Evolutionary conservation across 2,888 invertebrate species (phyloP).

Genomic region (Sminthurides aquaticus): DNA sequence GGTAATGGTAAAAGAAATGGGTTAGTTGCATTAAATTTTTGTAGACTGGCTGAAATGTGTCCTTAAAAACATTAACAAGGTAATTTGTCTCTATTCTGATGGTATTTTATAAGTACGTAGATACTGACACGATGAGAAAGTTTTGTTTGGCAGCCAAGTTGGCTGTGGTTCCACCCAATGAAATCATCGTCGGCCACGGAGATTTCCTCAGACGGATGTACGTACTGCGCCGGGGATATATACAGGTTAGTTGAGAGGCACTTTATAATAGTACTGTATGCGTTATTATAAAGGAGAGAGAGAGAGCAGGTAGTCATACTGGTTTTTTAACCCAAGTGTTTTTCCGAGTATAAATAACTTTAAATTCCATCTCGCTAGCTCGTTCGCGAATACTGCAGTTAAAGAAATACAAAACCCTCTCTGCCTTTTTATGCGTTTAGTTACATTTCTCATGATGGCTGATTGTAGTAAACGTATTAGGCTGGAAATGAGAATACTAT

Average conservation of each 20-base stretch:
- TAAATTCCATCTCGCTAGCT: too few relatives aligned
- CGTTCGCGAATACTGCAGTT: too few relatives aligned
- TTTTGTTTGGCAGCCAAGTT: slow-evolving; percentile 25
- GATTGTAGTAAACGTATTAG: too few relatives aligned
- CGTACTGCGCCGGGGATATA: slow-evolving; percentile 27
- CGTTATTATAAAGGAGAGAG: too few relatives aligned
- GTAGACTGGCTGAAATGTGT: not conserved
- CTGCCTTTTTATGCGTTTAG: too few relatives aligned
- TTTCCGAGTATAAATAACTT: not conserved
- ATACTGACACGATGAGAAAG: slow-evolving; percentile 23
- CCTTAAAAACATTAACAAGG: slow-evolving; percentile 11
- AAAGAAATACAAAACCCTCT: too few relatives aligned
- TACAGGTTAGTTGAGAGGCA: slow-evolving; percentile 22
- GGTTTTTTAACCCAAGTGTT: too few relatives aligned
- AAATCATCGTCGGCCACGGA: slow-evolving; percentile 18
- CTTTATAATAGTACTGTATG: too few relatives aligned
- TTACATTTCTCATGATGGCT: too few relatives aligned
- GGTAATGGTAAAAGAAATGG: not conserved
- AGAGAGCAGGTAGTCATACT: too few relatives aligned
- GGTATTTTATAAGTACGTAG: slow-evolving; percentile 11
- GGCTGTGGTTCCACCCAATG: slow-evolving; percentile 23
- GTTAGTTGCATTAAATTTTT: not conserved
- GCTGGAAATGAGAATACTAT: too few relatives aligned
- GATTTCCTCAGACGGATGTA: slow-evolving; percentile 23
- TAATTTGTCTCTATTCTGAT: slow-evolving; percentile 59